Percentiles rank a stretch among this genome's conserved stretches.
phyloP scores from a whole-genome alignment of 2,113 vertebrate species.

The Dasyurus viverrinus region DNA sequence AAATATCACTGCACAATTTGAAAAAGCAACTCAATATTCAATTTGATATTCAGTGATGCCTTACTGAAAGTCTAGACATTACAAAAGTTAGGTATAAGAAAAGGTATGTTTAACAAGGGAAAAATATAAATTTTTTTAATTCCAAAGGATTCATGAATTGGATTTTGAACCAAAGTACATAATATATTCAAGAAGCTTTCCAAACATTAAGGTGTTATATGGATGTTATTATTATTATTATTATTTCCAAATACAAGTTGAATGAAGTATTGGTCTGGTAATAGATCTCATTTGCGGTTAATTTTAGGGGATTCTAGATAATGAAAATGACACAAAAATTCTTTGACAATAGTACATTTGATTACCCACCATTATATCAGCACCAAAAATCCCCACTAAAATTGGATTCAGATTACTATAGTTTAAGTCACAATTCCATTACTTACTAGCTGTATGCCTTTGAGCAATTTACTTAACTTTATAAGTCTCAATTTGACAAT shows the following conservation, averaged over 20 bases:
- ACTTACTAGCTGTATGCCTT: neutral
- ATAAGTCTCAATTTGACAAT: neutral
- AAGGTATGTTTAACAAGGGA: constrained; percentile 2
- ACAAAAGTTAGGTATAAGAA: constrained; percentile 24
- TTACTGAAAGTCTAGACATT: neutral
- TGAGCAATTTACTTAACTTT: neutral
- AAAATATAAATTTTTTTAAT: neutral
- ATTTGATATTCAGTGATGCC: neutral
- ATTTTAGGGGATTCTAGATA: constrained; percentile 13
- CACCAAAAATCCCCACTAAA: neutral
- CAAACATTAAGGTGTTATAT: neutral
- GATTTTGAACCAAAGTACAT: neutral
- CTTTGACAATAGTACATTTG: neutral
- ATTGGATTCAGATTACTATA: neutral
- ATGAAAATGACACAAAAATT: neutral
- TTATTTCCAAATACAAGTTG: constrained; percentile 3
- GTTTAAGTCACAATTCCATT: neutral
- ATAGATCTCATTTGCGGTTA: constrained; percentile 12
- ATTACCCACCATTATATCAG: neutral
- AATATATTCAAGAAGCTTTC: neutral
- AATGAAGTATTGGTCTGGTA: constrained; percentile 7
- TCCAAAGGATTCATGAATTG: neutral
- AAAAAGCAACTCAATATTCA: neutral
- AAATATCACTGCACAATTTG: neutral
- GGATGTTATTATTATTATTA: neutral